Base-by-base conservation (phyloP, 1,140 invertebrate species). In the Luehdorfia chinensis region DNA sequence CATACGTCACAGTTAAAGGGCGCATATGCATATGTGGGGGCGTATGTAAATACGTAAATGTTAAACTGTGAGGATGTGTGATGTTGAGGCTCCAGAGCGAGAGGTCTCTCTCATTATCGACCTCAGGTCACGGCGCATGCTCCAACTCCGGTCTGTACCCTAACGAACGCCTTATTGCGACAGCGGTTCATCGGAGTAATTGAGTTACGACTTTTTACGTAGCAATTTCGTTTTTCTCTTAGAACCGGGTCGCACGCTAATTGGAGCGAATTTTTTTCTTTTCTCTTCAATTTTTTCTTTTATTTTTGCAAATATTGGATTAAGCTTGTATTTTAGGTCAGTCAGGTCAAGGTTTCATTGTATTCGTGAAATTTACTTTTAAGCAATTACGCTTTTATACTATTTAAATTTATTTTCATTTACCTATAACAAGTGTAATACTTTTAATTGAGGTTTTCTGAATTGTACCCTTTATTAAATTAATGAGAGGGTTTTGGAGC, bases 121-220 rank as follows among this genome's bases (percentile, higher is more conserved):
- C 81, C 81, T 79, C 62, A 49, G 81, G 75, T 79, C 78, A 79
- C 67, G 63, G 83, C 83, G 83, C 83, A 86, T 86, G 83, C 83
- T 78, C 78, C 75, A 66, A 75, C 53, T 66, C 51, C 48, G 58
- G 48, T 68, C 54, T 58, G 50, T 50, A 51, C 50, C 60, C 68
- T 84, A 84, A 81, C 81, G 78, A 83, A 79, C 61, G 72, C 75
- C 78, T 81, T 79, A 81, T 78, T 73, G 78, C 76, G 76, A 81
- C 76, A 77, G 74, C 61, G 75, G 76, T 78, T 78, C 79, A 81
- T 81, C 77, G 62, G 49, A 60, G 74, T 86, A 86, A 86, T 86
- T 86, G 79, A 86, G 79, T 86, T 86, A 86, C 83, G 75, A 86
- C 74, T 84, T 86, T 85, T 80, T 81, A 81, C 75, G 78, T 79